A percentile compares a stretch with the other conserved stretches of the same genome.
Conservation (phyloP, 2,797 vertebrate species). For the Zalophus californianus region DNA sequence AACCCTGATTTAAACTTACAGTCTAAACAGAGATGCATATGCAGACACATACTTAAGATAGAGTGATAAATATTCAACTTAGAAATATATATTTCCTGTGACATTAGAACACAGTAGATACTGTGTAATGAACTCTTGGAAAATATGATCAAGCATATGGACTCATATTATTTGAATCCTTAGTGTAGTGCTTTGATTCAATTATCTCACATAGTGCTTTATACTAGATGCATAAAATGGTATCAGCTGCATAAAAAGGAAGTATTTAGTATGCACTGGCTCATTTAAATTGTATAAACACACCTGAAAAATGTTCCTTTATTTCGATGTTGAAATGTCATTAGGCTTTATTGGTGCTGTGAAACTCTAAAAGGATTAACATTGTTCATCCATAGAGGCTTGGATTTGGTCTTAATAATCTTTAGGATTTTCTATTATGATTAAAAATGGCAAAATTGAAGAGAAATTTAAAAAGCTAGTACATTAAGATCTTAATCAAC, state of each 20-base stretch:
- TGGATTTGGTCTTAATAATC: conserved; percentile 25
- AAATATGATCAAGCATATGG: conserved; percentile 71
- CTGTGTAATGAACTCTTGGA: conserved; percentile 67
- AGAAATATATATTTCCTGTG: conserved; percentile 52
- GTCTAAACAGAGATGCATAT: conserved; percentile 30
- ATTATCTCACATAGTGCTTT: conserved; percentile 58
- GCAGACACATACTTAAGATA: conserved; percentile 59
- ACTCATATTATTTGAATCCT: conserved; percentile 59
- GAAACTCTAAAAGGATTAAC: conserved; percentile 67
- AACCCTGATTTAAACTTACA: conserved; percentile 7
- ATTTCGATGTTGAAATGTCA: conserved; percentile 62
- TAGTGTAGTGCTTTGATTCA: conserved; percentile 70
- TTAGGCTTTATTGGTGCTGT: conserved; percentile 39
- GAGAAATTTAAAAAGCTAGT: background rate
- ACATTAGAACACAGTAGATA: conserved; percentile 66
- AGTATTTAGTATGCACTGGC: conserved; percentile 57
- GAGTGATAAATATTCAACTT: conserved; percentile 67
- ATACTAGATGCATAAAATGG: conserved; percentile 55
- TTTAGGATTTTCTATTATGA: conserved; percentile 28
- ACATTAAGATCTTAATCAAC: conserved; percentile 56
- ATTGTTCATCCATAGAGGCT: background rate
- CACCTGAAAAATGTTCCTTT: conserved; percentile 61
- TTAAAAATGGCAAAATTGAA: conserved; percentile 49
- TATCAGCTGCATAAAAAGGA: conserved; percentile 55
- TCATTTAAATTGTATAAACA: conserved; percentile 68